Conservation (phyloP, 2,888 invertebrate species). For the Idaea dimidiata region DNA sequence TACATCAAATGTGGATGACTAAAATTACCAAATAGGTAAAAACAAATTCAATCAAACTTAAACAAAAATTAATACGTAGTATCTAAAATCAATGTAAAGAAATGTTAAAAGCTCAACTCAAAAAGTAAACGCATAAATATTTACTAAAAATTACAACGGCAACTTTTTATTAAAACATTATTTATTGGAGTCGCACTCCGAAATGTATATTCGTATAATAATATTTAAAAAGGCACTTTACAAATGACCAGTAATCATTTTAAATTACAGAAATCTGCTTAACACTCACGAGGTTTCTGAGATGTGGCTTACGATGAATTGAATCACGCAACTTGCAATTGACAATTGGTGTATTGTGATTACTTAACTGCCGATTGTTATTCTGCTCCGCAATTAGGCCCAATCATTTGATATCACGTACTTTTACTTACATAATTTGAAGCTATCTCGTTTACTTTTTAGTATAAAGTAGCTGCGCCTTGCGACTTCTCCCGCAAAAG, state of each 20-base stretch:
- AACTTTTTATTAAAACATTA: conserved; percentile 9
- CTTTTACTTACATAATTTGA: conserved; percentile 17
- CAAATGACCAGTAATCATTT: conserved; percentile 52
- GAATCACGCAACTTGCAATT: conserved; percentile 45
- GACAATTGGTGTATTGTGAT: conserved; percentile 44
- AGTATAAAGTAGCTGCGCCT: too few species aligned
- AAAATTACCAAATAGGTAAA: too few species aligned
- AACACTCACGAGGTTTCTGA: conserved; percentile 34
- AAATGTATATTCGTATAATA: conserved; percentile 20
- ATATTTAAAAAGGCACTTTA: conserved; percentile 42
- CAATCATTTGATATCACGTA: conserved; percentile 33
- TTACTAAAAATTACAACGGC: conserved; percentile 1
- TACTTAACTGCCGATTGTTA: conserved; percentile 47
- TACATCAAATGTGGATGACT: too few species aligned
- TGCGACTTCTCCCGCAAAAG: too few species aligned
- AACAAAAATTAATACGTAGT: too few species aligned
- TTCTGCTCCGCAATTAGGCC: conserved; percentile 41
- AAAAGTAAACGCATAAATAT: background rate
- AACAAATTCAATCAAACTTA: too few species aligned
- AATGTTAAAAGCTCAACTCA: background rate
- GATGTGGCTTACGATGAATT: conserved; percentile 45
- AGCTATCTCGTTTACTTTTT: background rate
- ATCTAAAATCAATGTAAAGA: background rate
- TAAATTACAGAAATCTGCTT: conserved; percentile 47
- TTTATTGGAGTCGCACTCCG: conserved; percentile 6